Evolutionary conservation across 2,797 vertebrate genomes (phyloP), one percentile per base, ranked within the genome.

Genomic region (Galagoides demidoff): DNA sequence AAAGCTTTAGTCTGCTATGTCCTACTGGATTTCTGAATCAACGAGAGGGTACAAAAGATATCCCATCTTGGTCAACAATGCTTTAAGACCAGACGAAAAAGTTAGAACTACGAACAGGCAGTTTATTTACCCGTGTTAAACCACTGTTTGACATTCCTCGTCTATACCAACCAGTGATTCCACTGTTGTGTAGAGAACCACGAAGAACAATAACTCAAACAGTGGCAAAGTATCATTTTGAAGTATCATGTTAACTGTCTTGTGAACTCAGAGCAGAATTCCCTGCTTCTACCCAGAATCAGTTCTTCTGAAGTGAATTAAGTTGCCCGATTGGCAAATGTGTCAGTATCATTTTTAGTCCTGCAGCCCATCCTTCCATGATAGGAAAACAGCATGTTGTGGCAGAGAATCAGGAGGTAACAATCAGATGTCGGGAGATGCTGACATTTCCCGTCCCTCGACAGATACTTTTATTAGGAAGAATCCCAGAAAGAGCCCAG

Each of bases 331-430:
- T 10, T 74, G 70, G 29, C 59, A 70, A 95, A 92, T 77, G 17
- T 63, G 39, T 92, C 77, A 90, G 89, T 71, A 49, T 83, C 92
- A 88, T 59, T 77, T 89, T 95, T 55, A 89, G 77, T 89, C 43
- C 81, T 55, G 3, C 3, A 86, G 20, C 61, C 19, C 22, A 88
- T 84, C 92, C 82, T 94, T 87, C 91, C 22, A 81, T 82, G 71
- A 92, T 77, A 92, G 82, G 39, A 92, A 95, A 94, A 63, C 85
- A 87, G 70, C 43, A 43, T 45, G 34, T 11, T 68, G 70, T 57
- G 59, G 86, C 63, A 85, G 90, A 96, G 78, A 78, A 85, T 77
- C 82, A 64, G 70, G 61, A 96, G 49, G 34, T 83, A 90, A 68
- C 68, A 88, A 89, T 70, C 73, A 93, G 79, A 57, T 78, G 61